Conservation (phyloP, 2,797 vertebrate genomes). For the Pipistrellus nathusii region DNA sequence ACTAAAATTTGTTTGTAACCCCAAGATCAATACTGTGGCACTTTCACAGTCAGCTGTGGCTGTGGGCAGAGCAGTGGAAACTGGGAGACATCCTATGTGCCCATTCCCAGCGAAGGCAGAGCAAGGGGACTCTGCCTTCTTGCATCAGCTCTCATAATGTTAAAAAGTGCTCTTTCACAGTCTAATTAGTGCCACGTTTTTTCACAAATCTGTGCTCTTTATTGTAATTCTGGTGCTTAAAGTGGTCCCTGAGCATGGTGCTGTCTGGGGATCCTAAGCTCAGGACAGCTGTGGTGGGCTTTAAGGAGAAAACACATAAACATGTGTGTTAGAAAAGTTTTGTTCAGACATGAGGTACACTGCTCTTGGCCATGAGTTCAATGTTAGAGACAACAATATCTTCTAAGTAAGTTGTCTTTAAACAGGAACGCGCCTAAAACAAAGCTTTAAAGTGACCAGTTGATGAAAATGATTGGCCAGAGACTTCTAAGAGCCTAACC, state of each 20-base stretch:
- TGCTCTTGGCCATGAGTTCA: neutral
- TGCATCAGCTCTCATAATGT: neutral
- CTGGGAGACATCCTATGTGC: fast-evolving
- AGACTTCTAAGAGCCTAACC: neutral
- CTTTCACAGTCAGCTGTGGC: neutral
- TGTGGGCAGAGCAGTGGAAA: neutral
- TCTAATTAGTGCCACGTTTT: neutral
- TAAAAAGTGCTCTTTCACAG: neutral
- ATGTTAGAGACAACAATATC: neutral
- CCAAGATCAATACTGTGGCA: neutral
- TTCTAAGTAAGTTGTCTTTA: neutral
- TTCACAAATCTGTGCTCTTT: neutral
- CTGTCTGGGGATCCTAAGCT: neutral
- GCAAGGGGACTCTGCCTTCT: neutral
- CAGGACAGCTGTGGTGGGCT: neutral
- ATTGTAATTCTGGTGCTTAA: neutral
- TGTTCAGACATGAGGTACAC: neutral
- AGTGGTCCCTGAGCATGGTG: neutral
- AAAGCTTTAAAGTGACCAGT: neutral
- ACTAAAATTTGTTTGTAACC: neutral
- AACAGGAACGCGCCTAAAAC: neutral
- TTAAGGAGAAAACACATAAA: neutral
- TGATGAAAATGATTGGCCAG: neutral
- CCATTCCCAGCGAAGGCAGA: neutral
- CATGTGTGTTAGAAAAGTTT: neutral